Conservation (phyloP, 2,797 vertebrate species). For the Pyrocephalus nanus region DNA sequence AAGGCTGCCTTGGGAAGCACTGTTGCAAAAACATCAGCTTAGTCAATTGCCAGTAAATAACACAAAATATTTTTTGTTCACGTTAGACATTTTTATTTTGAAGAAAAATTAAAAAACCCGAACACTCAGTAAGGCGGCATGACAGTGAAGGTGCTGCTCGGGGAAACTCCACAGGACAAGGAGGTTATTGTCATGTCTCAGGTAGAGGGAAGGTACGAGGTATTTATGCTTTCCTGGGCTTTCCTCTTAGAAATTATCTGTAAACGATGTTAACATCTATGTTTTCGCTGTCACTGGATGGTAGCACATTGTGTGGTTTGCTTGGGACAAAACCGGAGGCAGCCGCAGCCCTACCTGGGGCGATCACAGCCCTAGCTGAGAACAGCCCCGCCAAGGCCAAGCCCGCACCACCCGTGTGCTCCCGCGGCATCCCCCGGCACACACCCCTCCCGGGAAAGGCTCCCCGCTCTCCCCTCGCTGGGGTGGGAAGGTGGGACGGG, state of each 20-base stretch:
- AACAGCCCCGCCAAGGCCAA: neutral
- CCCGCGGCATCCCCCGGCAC: neutral
- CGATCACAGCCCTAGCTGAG: neutral
- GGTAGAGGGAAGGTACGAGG: neutral
- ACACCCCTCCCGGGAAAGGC: neutral
- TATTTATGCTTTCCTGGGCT: neutral
- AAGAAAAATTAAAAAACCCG: neutral
- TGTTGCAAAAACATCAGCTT: neutral
- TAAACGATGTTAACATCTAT: fast-evolving
- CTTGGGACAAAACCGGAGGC: fast-evolving
- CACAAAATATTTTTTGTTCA: neutral
- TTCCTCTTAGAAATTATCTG: neutral
- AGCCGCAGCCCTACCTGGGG: neutral
- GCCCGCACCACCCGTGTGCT: no score
- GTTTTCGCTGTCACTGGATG: neutral
- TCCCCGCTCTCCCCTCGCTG: no score
- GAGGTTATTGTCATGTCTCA: neutral
- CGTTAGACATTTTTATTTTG: neutral
- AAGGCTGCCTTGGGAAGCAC: neutral
- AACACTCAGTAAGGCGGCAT: neutral
- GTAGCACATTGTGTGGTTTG: neutral
- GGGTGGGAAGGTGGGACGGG: neutral
- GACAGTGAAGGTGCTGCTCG: neutral
- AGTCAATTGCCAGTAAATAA: neutral
- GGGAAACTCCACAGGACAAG: neutral